These are phyloP conservation scores for Nemurella pictetii DNA, from an alignment of 2,888 invertebrate genomes.

Conservation along the genomic window DNA sequence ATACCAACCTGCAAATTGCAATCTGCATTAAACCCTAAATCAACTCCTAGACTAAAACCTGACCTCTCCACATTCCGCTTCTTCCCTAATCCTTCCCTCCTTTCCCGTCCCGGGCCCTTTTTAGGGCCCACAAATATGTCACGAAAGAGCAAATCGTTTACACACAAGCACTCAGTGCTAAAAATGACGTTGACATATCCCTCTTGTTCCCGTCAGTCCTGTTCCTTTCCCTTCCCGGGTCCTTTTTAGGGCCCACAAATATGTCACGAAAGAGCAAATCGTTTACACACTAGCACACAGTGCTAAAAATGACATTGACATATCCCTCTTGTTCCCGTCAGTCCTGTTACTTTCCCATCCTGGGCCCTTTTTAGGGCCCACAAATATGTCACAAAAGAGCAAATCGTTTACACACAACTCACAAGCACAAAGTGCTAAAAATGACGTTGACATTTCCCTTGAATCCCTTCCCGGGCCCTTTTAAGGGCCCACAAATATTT, in stretches of 20 bases:
- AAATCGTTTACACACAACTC: neutral
- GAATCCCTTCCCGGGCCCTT: slow-evolving; percentile 21
- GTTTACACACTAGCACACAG: neutral
- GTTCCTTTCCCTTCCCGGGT: slow-evolving; percentile 28
- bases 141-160: slow-evolving; percentile 34
- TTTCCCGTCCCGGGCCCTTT: slow-evolving; percentile 34
- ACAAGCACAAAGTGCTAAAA: slow-evolving; percentile 18
- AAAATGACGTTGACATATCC: neutral
- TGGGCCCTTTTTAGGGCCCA: slow-evolving; percentile 38
- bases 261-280: slow-evolving; percentile 34
- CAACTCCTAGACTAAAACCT: neutral
- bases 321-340: neutral
- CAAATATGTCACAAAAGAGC: slow-evolving; percentile 35
- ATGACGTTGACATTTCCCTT: neutral
- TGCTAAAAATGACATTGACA: neutral
- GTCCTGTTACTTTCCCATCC: slow-evolving; percentile 11
- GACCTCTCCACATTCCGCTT: neutral
- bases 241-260: slow-evolving; percentile 39
- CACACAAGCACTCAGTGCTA: slow-evolving; percentile 12
- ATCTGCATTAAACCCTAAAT: neutral
- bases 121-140: slow-evolving; percentile 38
- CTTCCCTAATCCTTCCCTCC: neutral
- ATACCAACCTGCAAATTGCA: slow-evolving; percentile 9
- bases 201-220: neutral
- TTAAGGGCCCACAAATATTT: slow-evolving; percentile 37